Base-by-base conservation (phyloP, 2,113 vertebrate genomes). In the Cettia cetti region DNA sequence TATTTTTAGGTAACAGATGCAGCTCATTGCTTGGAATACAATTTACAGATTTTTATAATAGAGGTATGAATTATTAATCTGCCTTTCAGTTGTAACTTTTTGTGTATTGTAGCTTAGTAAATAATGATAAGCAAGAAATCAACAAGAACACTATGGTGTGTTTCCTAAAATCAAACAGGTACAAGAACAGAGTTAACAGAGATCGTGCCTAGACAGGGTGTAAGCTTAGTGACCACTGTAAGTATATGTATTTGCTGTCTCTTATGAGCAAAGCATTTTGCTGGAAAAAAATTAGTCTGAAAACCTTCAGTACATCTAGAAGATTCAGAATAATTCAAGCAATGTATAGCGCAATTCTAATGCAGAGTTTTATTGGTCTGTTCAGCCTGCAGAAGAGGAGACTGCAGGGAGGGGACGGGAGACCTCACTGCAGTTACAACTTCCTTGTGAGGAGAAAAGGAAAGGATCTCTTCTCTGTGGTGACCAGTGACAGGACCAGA, bases 1-100 rank as follows among this genome's bases (percentile, higher is more conserved):
- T 96, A 95, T 94, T 97, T 96, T 97, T 97, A 96, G 91, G 90
- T 93, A 97, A 96, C 96, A 96, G 94, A 97, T 96, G 90, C 94
- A 95, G 92, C 94, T 96, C 82, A 95, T 97, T 93, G 90, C 88
- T 96, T 93, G 86, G 94, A 97, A 95, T 95, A 95, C 94, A 95
- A 95, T 97, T 97, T 96, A 95, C 40, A 89, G 94, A 96, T 94
- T 97, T 97, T 94, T 94, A 89, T 95, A 97, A 97, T 96, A 89
- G 95, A 93, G 69, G 47, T 89, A 97, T 97, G 92, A 97, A 97
- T 96, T 97, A 97, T 97, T 97, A 95, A 97, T 97, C 63, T 94
- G 86, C 50, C 70, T 97, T 97, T 96, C 95, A 92, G 52, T 96
- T 76, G 81, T 87, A 96, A 96, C 92, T 93, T 96, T 95, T 92